These are phyloP conservation scores for Torymus auratus DNA, from an alignment of 2,888 invertebrate species.

Conservation along the genomic window DNA sequence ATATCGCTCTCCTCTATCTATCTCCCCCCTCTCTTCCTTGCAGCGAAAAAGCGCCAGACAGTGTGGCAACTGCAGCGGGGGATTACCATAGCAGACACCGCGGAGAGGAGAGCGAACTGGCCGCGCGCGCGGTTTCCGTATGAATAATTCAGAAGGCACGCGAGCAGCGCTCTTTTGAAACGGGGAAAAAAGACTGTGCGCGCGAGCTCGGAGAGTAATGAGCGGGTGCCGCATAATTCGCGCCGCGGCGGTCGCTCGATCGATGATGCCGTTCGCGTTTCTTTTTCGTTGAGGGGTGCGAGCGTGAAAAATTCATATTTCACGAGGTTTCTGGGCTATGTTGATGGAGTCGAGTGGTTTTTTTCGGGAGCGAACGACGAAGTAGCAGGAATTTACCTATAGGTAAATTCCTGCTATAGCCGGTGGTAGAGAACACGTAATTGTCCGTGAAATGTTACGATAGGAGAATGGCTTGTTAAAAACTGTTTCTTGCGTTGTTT, in stretches of 20 bases:
- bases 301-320: slow-evolving; percentile 20
- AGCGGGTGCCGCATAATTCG: slow-evolving; percentile 27
- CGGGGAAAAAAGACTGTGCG: slow-evolving; percentile 31
- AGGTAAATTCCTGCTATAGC: too few relatives aligned
- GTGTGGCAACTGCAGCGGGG: slow-evolving; percentile 53
- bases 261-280: slow-evolving; percentile 25
- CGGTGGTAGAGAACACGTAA: too few relatives aligned
- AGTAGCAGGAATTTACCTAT: too few relatives aligned
- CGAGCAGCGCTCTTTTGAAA: slow-evolving; percentile 59
- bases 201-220: slow-evolving; percentile 14
- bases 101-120: slow-evolving; percentile 54
- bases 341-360: too few relatives aligned
- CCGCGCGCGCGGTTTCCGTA: slow-evolving; percentile 59
- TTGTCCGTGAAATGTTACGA: too few relatives aligned
- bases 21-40: neutral
- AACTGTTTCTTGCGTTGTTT: too few relatives aligned
- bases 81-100: slow-evolving; percentile 63
- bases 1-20: neutral
- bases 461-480: too few relatives aligned
- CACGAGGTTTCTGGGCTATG: too few relatives aligned
- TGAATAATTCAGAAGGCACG: slow-evolving; percentile 65
- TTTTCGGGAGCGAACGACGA: too few relatives aligned
- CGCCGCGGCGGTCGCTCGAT: slow-evolving; percentile 16
- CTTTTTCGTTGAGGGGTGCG: neutral
- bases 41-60: slow-evolving; percentile 12